Percentiles rank a stretch among this genome's conserved stretches.
Evolutionary conservation across 2,888 invertebrate genomes (phyloP).

Genomic region (Phlogophora meticulosa): DNA sequence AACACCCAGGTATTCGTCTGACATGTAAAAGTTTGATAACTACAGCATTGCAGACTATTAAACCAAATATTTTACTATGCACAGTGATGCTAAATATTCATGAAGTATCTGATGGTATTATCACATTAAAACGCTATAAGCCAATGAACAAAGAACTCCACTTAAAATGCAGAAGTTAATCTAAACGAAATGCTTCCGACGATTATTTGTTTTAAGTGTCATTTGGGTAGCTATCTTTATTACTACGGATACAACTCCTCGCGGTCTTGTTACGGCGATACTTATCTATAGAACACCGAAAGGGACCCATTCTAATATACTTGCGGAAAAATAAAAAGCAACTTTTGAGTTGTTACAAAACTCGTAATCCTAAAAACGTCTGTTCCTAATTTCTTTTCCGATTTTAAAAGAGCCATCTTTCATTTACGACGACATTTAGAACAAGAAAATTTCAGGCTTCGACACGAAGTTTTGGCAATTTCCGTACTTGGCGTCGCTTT

Average conservation of each 20-base stretch:
- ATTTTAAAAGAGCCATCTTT: constrained; percentile 90
- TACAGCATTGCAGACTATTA: constrained; percentile 5
- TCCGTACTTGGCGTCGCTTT: constrained; percentile 87
- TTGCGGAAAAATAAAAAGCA: constrained; percentile 73
- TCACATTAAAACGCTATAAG: constrained; percentile 34
- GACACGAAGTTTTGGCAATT: constrained; percentile 90
- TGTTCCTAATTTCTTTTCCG: constrained; percentile 90
- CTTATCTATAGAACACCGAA: constrained; percentile 47
- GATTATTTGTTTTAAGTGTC: constrained; percentile 59
- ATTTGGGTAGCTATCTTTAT: constrained; percentile 59
- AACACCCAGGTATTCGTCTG: not conserved
- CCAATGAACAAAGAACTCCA: constrained; percentile 47
- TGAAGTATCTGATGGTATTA: constrained; percentile 41
- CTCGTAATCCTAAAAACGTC: constrained; percentile 89
- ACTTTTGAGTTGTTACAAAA: constrained; percentile 84
- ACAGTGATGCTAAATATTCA: constrained; percentile 39
- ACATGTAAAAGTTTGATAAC: constrained; percentile 6
- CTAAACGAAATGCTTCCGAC: constrained; percentile 52
- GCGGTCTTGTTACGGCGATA: constrained; percentile 50
- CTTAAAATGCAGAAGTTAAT: constrained; percentile 56
- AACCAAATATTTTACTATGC: constrained; percentile 23
- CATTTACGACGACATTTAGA: constrained; percentile 90
- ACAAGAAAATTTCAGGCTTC: constrained; percentile 89
- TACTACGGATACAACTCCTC: constrained; percentile 50
- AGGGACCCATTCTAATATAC: constrained; percentile 51